phyloP scores from a whole-genome alignment of 1,140 invertebrate species.

The Teleogryllus occipitalis region DNA sequence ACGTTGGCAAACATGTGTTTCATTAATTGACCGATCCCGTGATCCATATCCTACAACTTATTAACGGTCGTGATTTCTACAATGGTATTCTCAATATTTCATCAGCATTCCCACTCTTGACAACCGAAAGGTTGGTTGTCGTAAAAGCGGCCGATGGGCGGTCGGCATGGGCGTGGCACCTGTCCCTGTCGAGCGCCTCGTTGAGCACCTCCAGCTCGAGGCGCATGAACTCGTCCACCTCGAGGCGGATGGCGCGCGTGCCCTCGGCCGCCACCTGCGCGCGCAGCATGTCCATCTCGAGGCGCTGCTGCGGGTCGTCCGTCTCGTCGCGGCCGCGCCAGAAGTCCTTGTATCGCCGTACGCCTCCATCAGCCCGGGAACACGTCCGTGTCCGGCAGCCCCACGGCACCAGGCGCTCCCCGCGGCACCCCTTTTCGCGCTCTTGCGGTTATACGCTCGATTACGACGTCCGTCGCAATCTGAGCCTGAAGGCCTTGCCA shows the following conservation, averaged over 20 bases:
- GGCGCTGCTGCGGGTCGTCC: slow-evolving; percentile 37
- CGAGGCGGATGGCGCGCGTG: slow-evolving; percentile 42
- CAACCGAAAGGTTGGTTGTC: slow-evolving; percentile 33
- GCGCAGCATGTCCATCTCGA: slow-evolving; percentile 42
- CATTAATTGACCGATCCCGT: no score
- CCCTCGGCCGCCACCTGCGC: slow-evolving; percentile 30
- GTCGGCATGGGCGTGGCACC: background rate
- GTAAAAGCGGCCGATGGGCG: slow-evolving; percentile 27
- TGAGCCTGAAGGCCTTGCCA: no score
- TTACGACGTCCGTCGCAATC: no score
- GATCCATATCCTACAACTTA: no score
- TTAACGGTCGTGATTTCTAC: no score
- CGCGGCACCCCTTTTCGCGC: no score
- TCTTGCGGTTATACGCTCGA: no score
- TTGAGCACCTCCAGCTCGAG: slow-evolving; percentile 44
- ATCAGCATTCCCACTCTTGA: no score
- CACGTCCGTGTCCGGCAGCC: slow-evolving; percentile 29
- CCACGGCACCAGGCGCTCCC: slow-evolving; percentile 34
- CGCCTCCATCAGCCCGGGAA: slow-evolving; percentile 31
- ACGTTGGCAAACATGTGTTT: no score
- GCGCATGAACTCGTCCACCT: slow-evolving; percentile 48
- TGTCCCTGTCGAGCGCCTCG: slow-evolving; percentile 40
- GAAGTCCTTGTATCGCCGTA: slow-evolving; percentile 37
- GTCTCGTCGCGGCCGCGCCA: slow-evolving; percentile 39
- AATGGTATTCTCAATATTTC: no score